Conservation (phyloP, 2,888 invertebrate genomes). For the Tetragonula carbonaria region DNA sequence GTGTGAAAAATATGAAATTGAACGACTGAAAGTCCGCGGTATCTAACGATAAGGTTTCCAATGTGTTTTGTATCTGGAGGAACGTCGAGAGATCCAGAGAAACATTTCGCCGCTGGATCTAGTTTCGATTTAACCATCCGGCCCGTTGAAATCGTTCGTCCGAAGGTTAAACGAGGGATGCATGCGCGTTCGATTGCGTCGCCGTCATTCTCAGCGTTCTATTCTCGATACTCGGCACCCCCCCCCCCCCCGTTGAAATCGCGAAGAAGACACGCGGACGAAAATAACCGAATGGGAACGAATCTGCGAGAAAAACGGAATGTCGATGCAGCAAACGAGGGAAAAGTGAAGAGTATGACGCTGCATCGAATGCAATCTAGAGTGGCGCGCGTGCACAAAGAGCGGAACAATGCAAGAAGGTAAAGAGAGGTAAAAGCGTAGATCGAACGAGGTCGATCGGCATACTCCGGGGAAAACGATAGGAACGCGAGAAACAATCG, state of each 20-base stretch:
- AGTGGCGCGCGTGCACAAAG: constrained; percentile 48
- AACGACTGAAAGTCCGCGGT: too few species aligned
- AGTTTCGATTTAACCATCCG: too few species aligned
- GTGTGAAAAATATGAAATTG: too few species aligned
- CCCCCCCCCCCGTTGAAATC: not conserved
- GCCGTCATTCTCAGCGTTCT: not conserved
- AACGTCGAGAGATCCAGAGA: too few species aligned
- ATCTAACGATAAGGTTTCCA: too few species aligned
- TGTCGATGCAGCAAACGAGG: constrained; percentile 22
- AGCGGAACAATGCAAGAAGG: constrained; percentile 53
- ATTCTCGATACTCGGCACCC: constrained; percentile 12
- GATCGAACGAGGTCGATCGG: constrained; percentile 17
- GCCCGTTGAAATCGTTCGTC: too few species aligned
- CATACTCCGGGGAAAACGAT: constrained; percentile 19
- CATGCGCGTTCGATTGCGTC: not conserved
- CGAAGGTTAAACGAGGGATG: not conserved
- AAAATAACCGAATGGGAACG: constrained; percentile 30
- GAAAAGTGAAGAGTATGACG: not conserved
- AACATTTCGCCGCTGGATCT: too few species aligned
- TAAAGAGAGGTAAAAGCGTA: constrained; percentile 41
- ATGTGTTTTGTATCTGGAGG: too few species aligned
- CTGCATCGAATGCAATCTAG: constrained; percentile 51
- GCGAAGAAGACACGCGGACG: constrained; percentile 32
- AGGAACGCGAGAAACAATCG: constrained; percentile 39
- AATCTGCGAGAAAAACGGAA: constrained; percentile 34